Percentiles rank a stretch among this genome's conserved stretches.
These are phyloP conservation scores for Plutomurus gul DNA, from an alignment of 1,140 invertebrate genomes.

Conservation along the genomic window DNA sequence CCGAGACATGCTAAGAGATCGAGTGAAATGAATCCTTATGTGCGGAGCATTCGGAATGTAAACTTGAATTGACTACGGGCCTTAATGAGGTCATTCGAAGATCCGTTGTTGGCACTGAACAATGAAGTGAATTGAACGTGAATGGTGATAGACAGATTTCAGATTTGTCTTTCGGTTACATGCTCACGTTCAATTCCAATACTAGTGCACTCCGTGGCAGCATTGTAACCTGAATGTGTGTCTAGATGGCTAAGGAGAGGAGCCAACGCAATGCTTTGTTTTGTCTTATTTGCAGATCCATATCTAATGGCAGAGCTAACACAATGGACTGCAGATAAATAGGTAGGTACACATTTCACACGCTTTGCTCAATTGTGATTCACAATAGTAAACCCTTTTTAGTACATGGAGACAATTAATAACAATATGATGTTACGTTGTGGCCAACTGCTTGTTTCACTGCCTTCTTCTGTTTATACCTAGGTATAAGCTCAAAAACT, in stretches of 20 bases:
- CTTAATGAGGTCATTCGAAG: neutral
- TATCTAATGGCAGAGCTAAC: neutral
- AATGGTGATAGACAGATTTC: neutral
- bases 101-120: neutral
- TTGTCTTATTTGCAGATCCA: neutral
- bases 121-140: neutral
- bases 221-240: neutral
- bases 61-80: neutral
- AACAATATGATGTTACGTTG: neutral
- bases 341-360: neutral
- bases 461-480: no score
- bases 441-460: no score
- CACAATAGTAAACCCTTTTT: neutral
- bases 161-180: neutral
- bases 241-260: no score
- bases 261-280: neutral
- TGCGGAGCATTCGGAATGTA: neutral
- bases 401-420: neutral
- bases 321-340: neutral
- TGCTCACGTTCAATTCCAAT: neutral
- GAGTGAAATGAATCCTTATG: no score
- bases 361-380: neutral
- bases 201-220: no score
- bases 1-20: no score
- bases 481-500: no score